phyloP scores from a whole-genome alignment of 2,888 invertebrate species.

The Crematogaster levior region DNA sequence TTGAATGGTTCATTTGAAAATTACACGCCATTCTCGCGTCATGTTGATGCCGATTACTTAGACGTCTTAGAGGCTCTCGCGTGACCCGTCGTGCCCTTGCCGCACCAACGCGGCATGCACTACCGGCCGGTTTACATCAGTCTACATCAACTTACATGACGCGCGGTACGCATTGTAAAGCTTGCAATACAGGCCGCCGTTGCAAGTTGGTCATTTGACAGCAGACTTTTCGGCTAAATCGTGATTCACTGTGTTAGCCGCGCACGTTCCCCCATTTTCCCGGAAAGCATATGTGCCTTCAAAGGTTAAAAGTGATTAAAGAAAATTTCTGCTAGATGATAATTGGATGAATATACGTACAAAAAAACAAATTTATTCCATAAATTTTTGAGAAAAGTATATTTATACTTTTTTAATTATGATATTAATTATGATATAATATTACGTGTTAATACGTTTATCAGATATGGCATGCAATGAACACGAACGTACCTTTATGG shows the following conservation, averaged over 20 bases:
- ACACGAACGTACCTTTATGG: no score
- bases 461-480: no score
- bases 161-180: slow-evolving; percentile 51
- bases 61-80: slow-evolving; percentile 68
- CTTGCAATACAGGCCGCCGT: slow-evolving; percentile 10
- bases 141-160: slow-evolving; percentile 69
- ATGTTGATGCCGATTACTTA: slow-evolving; percentile 61
- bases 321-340: neutral
- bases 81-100: slow-evolving; percentile 64
- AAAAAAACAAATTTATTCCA: no score
- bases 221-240: slow-evolving; percentile 13
- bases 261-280: neutral
- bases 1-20: slow-evolving; percentile 72
- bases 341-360: no score
- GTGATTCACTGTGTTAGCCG: slow-evolving; percentile 65
- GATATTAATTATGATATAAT: no score
- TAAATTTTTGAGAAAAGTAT: no score
- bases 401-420: no score
- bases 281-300: neutral
- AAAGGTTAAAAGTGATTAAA: neutral
- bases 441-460: no score
- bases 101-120: slow-evolving; percentile 16
- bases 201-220: slow-evolving; percentile 55
- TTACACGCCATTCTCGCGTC: slow-evolving; percentile 74
- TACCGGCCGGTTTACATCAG: slow-evolving; percentile 69